Evolutionary conservation across 2,113 vertebrate species (phyloP).

Genomic region (Pholis gunnellus): DNA sequence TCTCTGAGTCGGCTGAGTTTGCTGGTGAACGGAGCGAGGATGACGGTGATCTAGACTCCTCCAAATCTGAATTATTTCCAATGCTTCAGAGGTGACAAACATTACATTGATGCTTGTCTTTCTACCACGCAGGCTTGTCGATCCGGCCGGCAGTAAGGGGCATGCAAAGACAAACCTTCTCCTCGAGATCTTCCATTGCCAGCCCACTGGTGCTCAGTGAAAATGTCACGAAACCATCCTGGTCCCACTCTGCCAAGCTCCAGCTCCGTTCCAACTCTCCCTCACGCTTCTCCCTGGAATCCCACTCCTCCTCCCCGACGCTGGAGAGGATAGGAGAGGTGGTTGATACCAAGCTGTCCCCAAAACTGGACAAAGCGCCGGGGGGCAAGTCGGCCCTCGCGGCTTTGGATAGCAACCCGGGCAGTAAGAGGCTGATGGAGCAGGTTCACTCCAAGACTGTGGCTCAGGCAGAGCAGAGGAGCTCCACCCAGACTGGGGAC

Average conservation of each 20-base stretch:
- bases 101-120: slow-evolving; percentile 1
- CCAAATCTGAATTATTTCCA: slow-evolving; percentile 1
- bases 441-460: slow-evolving; percentile 82
- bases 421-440: slow-evolving; percentile 80
- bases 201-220: slow-evolving; percentile 93
- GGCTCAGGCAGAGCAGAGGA: slow-evolving; percentile 80
- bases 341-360: slow-evolving; percentile 86
- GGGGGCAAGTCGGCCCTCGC: slow-evolving; percentile 87
- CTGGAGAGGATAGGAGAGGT: slow-evolving; percentile 95
- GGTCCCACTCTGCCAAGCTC: slow-evolving; percentile 94
- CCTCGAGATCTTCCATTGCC: slow-evolving; percentile 93
- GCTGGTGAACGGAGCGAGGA: slow-evolving; percentile 95
- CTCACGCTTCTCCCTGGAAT: slow-evolving; percentile 93
- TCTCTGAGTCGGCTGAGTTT: slow-evolving; percentile 96
- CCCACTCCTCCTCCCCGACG: slow-evolving; percentile 90
- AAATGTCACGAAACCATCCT: slow-evolving; percentile 90
- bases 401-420: slow-evolving; percentile 87
- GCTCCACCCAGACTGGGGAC: slow-evolving; percentile 82
- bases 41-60: slow-evolving; percentile 85
- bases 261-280: slow-evolving; percentile 95
- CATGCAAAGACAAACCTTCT: slow-evolving; percentile 94
- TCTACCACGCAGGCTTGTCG: slow-evolving; percentile 88
- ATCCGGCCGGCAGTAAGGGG: slow-evolving; percentile 93
- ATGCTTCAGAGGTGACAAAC: slow-evolving; percentile 6
- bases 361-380: slow-evolving; percentile 83